These are phyloP conservation scores for Pimephales promelas DNA, from an alignment of 2,113 vertebrate species.

Conservation along the genomic window DNA sequence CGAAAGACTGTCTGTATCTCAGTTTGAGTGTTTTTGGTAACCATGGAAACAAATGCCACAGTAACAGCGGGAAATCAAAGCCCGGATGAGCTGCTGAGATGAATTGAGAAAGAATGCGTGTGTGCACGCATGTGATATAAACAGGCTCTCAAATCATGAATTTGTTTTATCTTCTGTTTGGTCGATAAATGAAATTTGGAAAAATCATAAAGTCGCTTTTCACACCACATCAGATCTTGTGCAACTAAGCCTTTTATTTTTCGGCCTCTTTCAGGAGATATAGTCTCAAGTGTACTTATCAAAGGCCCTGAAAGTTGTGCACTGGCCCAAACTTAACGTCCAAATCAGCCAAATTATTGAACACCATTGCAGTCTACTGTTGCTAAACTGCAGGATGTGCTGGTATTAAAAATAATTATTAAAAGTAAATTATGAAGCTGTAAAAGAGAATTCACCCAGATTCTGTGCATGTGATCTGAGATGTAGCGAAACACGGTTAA, in stretches of 20 bases:
- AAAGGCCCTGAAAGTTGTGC: neutral
- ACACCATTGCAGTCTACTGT: too few relatives aligned
- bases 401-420: too few relatives aligned
- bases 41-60: conserved; percentile 57
- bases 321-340: too few relatives aligned
- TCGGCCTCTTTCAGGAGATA: neutral
- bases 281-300: neutral
- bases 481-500: too few relatives aligned
- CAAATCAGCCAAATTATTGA: too few relatives aligned
- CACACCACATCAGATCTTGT: conserved; percentile 7
- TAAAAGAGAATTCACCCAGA: too few relatives aligned
- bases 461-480: too few relatives aligned
- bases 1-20: conserved; percentile 42
- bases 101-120: conserved; percentile 25
- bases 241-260: neutral
- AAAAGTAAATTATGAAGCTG: too few relatives aligned
- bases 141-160: conserved; percentile 30
- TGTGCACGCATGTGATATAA: conserved; percentile 6
- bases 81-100: conserved; percentile 35
- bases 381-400: too few relatives aligned
- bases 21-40: conserved; percentile 42
- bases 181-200: conserved; percentile 18
- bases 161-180: conserved; percentile 21
- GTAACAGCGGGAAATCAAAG: conserved; percentile 44
- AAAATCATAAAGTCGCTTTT: conserved; percentile 14